Evolutionary conservation across 64 coral and sea anemone species (phyloP), one percentile per base, ranked within the genome.

Genomic region (Actinia equina): DNA sequence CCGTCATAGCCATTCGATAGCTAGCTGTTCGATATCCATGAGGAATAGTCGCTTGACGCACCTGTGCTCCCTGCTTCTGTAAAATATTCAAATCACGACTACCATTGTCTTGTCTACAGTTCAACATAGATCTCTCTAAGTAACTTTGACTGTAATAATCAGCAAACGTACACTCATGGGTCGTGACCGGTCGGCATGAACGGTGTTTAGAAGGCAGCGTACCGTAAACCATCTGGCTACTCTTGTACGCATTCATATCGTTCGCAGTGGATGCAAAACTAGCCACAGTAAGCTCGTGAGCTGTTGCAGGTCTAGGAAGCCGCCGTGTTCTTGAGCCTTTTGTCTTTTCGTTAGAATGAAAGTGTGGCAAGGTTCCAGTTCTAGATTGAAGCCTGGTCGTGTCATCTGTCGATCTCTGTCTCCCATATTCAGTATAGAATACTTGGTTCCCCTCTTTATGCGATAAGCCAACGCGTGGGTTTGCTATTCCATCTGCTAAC

Each of bases 1-100:
- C 30, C 10, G 59, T 37, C 83, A 63, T 59, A 37, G 83, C 83
- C 49, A 85, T 85, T 6, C 83, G 83, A 85, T 85, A 85, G 59
- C 83, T 85, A 57, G 22, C 5, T 17, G 83, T 85, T 14, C 83
- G 83, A 63, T 61, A 85, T 49, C 78, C 78, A 49, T 37, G 78
- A 46, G 78, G 78, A 20, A 81, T 81, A 44, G 78, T 49, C 78
- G 78, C 42, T 81, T 52, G 78, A 49, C 78, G 43, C 44, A 81
- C 43, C 17, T 81, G 18, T 22, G 78, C 78, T 49, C 45, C 49
- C 19, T 46, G n/a, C 22, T 81, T 81, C 42, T 81, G 78, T 43
- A 81, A 44, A 22, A 18, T 23, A 49, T 81, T 19, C 2, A 46
- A 81, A 81, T 49, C 15, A 79, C 9, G 25, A 5, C 19, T 17